Evolutionary conservation across 2,888 invertebrate genomes (phyloP).

Genomic region (Athalia rosae): DNA sequence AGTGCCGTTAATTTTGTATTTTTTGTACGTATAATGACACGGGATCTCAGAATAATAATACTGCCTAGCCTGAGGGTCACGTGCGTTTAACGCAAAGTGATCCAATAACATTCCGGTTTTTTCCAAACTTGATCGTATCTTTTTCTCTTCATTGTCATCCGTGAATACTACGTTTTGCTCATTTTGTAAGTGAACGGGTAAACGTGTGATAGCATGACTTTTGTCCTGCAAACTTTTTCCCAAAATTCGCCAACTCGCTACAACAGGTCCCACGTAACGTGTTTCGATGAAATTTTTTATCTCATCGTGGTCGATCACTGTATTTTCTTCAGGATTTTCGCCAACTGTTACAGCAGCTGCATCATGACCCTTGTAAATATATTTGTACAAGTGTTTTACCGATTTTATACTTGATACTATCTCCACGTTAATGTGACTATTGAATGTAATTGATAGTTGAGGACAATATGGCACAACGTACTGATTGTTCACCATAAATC

Average conservation of each 20-base stretch:
- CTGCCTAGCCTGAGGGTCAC: neutral
- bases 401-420: conserved; percentile 50
- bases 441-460: conserved; percentile 47
- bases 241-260: conserved; percentile 23
- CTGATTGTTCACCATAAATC: conserved; percentile 13
- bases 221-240: neutral
- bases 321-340: neutral
- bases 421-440: conserved; percentile 55
- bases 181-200: conserved; percentile 67
- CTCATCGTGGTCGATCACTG: conserved; percentile 8
- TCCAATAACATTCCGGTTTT: neutral
- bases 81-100: conserved; percentile 1
- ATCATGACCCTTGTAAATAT: neutral
- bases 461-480: conserved; percentile 15
- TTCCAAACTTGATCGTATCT: neutral
- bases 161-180: conserved; percentile 47
- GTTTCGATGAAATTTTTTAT: neutral
- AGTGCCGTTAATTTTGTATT: neutral
- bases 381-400: too few species aligned
- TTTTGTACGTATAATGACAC: conserved; percentile 3
- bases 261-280: conserved; percentile 17
- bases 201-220: conserved; percentile 52
- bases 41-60: conserved; percentile 5
- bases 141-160: neutral
- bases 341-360: conserved; percentile 13